Percentiles rank a stretch among this genome's conserved stretches.
Conservation (phyloP, 2,113 vertebrate genomes). For the Gavialis gangeticus region DNA sequence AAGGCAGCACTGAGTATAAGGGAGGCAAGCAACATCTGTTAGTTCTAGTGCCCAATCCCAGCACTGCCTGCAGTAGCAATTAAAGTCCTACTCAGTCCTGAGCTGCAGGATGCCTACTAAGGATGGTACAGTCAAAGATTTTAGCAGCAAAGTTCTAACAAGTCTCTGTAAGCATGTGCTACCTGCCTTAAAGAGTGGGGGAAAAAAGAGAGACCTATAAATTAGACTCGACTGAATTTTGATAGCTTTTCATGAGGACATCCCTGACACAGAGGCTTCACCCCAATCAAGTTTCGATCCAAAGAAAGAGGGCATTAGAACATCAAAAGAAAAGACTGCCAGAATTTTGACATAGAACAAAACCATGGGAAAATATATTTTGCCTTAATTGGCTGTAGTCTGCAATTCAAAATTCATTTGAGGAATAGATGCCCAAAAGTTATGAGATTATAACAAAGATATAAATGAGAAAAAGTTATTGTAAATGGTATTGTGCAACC, state of each 20-base stretch:
- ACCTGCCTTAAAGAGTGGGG: not conserved
- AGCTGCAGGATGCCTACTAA: not conserved
- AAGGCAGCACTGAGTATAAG: not conserved
- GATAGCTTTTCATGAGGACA: constrained; percentile 36
- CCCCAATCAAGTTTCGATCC: constrained; percentile 18
- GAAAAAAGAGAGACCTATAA: not conserved
- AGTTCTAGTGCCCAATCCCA: not conserved
- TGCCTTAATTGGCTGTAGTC: constrained; percentile 35
- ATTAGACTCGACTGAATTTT: not conserved
- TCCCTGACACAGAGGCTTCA: constrained; percentile 9
- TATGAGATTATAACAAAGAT: not conserved
- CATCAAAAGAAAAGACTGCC: not conserved
- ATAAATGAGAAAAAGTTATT: not conserved
- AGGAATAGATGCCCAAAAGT: not conserved
- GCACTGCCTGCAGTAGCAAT: not conserved
- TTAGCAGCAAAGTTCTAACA: not conserved
- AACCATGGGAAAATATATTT: not conserved
- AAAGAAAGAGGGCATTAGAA: not conserved
- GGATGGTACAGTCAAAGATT: not conserved
- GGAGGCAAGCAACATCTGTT: not conserved
- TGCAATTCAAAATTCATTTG: constrained; percentile 18
- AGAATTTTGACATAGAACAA: not conserved
- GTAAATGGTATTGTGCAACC: not conserved
- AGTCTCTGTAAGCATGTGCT: fast-evolving
- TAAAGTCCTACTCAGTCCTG: not conserved